Evolutionary conservation across 2,113 vertebrate species (phyloP).

Genomic region (Periophthalmodon schlosseri): DNA sequence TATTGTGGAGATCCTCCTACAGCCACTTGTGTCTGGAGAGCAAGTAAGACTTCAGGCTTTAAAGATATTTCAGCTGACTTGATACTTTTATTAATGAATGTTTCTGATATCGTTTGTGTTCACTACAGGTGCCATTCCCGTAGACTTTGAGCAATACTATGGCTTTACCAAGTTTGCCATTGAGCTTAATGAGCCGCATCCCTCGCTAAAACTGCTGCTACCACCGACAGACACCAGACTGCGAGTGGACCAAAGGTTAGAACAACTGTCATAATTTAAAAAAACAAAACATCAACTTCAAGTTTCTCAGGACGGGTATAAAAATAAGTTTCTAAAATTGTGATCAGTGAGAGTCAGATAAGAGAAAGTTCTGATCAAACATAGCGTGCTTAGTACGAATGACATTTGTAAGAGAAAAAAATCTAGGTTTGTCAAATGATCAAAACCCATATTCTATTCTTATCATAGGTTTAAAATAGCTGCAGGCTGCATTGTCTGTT

Average conservation of each 20-base stretch:
- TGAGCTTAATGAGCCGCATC: slow-evolving; percentile 91
- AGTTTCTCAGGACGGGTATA: neutral
- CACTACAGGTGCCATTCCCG: slow-evolving; percentile 79
- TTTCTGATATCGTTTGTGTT: slow-evolving; percentile 16
- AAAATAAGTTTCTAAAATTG: neutral
- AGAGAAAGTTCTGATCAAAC: neutral
- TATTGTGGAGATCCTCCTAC: slow-evolving; percentile 87
- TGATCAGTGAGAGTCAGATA: neutral
- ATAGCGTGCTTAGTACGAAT: neutral
- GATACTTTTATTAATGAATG: neutral
- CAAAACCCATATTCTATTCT: neutral
- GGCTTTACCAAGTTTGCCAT: slow-evolving; percentile 96
- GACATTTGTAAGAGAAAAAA: neutral
- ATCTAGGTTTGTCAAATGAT: neutral
- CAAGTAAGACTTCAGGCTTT: slow-evolving; percentile 78
- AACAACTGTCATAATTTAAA: neutral
- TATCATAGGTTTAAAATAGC: neutral
- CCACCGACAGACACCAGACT: slow-evolving; percentile 92
- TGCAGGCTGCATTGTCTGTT: neutral
- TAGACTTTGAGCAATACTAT: slow-evolving; percentile 89
- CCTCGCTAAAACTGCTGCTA: slow-evolving; percentile 78
- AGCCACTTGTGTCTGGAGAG: slow-evolving; percentile 92
- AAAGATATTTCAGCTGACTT: neutral
- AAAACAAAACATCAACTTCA: neutral
- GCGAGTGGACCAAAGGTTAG: slow-evolving; percentile 92